Evolutionary conservation across 2,888 invertebrate genomes (phyloP).

Genomic region (Ormia ochracea): DNA sequence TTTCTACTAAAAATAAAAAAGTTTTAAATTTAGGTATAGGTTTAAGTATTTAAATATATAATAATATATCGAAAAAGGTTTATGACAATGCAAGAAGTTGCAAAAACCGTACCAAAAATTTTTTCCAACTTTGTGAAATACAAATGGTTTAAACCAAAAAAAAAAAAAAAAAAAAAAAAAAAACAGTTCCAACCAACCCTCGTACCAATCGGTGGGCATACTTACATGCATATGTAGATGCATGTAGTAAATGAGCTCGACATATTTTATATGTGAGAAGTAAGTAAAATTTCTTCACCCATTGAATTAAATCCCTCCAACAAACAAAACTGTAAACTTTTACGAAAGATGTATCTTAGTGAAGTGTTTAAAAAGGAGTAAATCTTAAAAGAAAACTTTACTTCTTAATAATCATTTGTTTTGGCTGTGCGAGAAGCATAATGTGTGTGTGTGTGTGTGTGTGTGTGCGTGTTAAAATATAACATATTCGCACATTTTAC

Average conservation of each 20-base stretch:
- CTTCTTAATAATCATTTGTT: constrained; percentile 44
- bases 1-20: no score
- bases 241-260: not conserved
- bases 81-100: no score
- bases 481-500: not conserved
- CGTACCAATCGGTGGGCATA: not conserved
- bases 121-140: no score
- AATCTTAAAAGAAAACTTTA: constrained; percentile 52
- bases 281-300: constrained; percentile 45
- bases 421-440: not conserved
- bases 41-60: no score
- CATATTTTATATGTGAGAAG: not conserved
- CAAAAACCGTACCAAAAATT: no score
- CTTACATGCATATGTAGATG: not conserved
- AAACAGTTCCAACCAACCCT: not conserved
- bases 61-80: no score
- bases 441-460: not conserved
- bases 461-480: not conserved
- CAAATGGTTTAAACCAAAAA: no score
- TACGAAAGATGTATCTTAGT: constrained; percentile 45
- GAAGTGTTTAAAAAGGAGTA: constrained; percentile 47
- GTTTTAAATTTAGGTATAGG: no score
- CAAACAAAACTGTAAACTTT: constrained; percentile 39
- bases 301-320: constrained; percentile 39
- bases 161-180: no score